phyloP scores from a whole-genome alignment of 1,140 invertebrate genomes.

The Pseudomyrmex dendroicus region DNA sequence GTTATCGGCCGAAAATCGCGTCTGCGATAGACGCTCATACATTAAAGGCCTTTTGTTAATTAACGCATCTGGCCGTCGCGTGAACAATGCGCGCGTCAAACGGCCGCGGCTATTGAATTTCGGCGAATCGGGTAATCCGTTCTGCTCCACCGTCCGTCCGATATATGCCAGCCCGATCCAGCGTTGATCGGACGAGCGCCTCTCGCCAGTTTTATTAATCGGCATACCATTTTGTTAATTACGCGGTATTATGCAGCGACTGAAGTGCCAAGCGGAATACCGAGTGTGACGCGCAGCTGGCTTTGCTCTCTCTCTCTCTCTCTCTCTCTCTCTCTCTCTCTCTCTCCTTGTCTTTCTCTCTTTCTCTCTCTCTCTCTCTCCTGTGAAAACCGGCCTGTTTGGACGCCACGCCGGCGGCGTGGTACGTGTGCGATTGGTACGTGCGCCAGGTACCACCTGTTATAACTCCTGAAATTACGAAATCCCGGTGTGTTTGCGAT shows the following conservation, averaged over 20 bases:
- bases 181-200: not conserved
- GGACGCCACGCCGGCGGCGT: not conserved
- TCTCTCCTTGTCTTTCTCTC: too few relatives aligned
- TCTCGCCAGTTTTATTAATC: conserved; percentile 70
- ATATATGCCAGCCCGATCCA: conserved; percentile 51
- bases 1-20: conserved; percentile 55
- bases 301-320: too few relatives aligned
- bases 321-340: too few relatives aligned
- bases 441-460: conserved; percentile 40
- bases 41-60: conserved; percentile 73
- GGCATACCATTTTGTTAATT: conserved; percentile 72
- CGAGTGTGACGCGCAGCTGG: conserved; percentile 11
- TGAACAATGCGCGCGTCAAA: conserved; percentile 69
- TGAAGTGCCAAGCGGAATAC: conserved; percentile 70
- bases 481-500: conserved; percentile 36
- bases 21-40: conserved; percentile 63
- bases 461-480: conserved; percentile 59
- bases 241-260: conserved; percentile 55
- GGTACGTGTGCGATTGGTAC: conserved; percentile 3
- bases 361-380: too few relatives aligned
- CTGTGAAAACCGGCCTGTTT: conserved; percentile 10
- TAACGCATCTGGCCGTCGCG: conserved; percentile 63
- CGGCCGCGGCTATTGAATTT: conserved; percentile 73
- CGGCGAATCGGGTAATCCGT: conserved; percentile 72
- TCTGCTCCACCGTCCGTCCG: conserved; percentile 62